These are phyloP conservation scores for Acipenser ruthenus DNA, from an alignment of 2,797 vertebrate species.

Conservation along the genomic window DNA sequence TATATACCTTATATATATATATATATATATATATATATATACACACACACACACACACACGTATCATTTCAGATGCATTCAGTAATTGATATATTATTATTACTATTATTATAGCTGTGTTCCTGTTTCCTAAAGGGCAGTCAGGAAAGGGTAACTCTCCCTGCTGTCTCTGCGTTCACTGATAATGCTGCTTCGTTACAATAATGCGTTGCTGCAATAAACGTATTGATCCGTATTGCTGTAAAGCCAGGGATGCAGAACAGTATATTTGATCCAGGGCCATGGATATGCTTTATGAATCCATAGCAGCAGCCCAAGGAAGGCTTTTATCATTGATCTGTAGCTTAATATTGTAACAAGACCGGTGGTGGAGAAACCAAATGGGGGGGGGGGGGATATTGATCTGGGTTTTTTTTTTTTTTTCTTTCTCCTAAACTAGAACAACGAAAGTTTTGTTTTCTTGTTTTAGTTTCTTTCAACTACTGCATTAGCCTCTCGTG, in stretches of 20 bases:
- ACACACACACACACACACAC: no score
- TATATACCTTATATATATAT: no score
- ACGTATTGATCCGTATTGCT: slow-evolving; percentile 51
- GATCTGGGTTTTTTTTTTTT: slow-evolving; percentile 1
- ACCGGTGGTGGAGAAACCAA: no score
- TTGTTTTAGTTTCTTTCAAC: background rate
- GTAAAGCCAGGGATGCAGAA: slow-evolving; percentile 33
- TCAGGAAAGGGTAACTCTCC: background rate
- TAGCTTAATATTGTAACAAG: no score
- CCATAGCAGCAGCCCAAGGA: background rate
- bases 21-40: no score
- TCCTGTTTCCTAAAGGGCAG: background rate
- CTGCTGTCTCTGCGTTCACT: background rate
- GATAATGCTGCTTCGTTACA: slow-evolving; percentile 24
- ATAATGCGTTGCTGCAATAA: slow-evolving; percentile 40
- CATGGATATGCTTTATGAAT: slow-evolving; percentile 23
- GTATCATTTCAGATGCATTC: no score
- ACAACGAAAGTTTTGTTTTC: no score
- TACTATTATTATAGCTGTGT: no score
- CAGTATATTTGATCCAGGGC: slow-evolving; percentile 41
- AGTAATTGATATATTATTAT: no score
- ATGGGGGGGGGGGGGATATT: background rate
- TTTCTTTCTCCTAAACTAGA: no score
- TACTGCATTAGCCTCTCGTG: background rate
- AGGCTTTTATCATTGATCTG: no score